phyloP scores from a whole-genome alignment of 2,113 vertebrate genomes.

The Cygnus buccinator region DNA sequence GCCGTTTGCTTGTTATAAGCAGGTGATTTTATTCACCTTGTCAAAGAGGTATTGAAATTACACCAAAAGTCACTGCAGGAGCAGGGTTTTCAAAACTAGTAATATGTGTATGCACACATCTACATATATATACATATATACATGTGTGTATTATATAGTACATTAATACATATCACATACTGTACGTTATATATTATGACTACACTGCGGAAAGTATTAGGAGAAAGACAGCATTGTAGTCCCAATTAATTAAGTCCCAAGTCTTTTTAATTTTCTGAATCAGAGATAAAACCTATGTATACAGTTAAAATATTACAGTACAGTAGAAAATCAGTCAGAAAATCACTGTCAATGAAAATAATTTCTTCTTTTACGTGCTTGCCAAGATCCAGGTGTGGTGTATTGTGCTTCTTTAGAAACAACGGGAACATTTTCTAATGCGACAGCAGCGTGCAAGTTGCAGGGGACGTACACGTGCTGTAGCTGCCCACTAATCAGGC shows the following conservation, averaged over 20 bases:
- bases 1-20: neutral
- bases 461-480: accelerated
- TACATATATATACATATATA: neutral
- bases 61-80: neutral
- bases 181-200: neutral
- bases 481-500: neutral
- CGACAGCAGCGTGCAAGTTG: neutral
- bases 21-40: neutral
- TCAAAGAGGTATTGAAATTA: neutral
- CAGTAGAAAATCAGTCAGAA: neutral
- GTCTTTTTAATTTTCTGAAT: neutral
- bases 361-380: neutral
- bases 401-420: neutral
- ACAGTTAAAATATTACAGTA: neutral
- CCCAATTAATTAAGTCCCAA: neutral
- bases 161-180: neutral
- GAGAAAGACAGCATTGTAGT: neutral
- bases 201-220: neutral
- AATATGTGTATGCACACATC: neutral
- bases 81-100: neutral
- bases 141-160: neutral
- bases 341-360: neutral
- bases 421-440: neutral
- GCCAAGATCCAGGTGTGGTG: neutral
- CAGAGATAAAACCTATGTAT: neutral